phyloP scores from a whole-genome alignment of 2,113 vertebrate genomes.

The Oryzias curvinotus region DNA sequence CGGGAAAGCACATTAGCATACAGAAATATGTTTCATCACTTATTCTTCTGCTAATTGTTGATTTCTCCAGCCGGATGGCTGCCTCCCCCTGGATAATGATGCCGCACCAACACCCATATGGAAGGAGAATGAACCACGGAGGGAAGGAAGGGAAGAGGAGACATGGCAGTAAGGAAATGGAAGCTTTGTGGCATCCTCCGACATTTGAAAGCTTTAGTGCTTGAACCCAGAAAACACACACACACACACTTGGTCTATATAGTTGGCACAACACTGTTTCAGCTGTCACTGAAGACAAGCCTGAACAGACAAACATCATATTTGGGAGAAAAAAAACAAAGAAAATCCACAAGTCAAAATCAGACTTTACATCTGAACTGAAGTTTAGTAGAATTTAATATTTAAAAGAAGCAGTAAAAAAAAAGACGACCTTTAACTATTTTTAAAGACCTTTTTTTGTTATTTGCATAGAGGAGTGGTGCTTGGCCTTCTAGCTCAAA shows the following conservation, averaged over 20 bases:
- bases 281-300: too few relatives aligned
- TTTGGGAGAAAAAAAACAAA: not conserved
- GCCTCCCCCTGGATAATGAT: conserved; percentile 56
- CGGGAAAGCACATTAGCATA: conserved; percentile 52
- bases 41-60: conserved; percentile 65
- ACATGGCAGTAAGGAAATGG: conserved; percentile 9
- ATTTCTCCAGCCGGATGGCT: conserved; percentile 55
- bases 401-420: too few relatives aligned
- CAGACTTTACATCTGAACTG: too few relatives aligned
- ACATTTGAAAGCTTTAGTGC: conserved; percentile 27
- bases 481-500: too few relatives aligned
- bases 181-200: conserved; percentile 16
- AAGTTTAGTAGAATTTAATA: too few relatives aligned
- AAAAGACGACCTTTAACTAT: too few relatives aligned
- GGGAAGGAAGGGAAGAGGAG: not conserved
- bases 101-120: conserved; percentile 28
- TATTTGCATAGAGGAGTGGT: too few relatives aligned
- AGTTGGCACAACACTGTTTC: too few relatives aligned
- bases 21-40: conserved; percentile 63
- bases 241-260: too few relatives aligned
- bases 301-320: too few relatives aligned
- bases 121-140: conserved; percentile 9
- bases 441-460: too few relatives aligned
- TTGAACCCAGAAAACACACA: not conserved
- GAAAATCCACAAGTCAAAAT: not conserved